phyloP scores from a whole-genome alignment of 2,113 vertebrate genomes.

The Protobothrops flavoviridis region DNA sequence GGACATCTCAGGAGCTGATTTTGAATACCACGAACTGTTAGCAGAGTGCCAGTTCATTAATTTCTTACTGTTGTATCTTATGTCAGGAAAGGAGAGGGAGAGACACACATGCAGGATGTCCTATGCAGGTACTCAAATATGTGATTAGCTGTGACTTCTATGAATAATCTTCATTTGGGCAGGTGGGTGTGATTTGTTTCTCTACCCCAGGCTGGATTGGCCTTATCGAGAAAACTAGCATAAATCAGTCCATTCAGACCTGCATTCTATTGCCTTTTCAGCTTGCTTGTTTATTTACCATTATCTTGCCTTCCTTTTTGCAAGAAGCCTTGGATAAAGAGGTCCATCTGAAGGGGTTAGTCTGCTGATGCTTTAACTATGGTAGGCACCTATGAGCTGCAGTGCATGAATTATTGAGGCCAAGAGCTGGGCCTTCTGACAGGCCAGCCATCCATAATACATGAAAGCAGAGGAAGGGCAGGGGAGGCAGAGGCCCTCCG shows the following conservation, averaged over 20 bases:
- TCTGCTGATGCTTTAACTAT: not conserved
- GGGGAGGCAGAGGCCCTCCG: not conserved
- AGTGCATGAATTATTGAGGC: constrained; percentile 38
- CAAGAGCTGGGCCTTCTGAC: constrained; percentile 7
- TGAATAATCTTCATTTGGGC: not conserved
- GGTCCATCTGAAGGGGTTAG: not conserved
- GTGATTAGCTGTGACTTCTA: not conserved
- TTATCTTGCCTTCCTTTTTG: not conserved
- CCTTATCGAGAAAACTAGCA: not conserved
- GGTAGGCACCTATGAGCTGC: not conserved
- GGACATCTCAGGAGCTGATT: not conserved
- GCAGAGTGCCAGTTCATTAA: not conserved
- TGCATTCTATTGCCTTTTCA: not conserved
- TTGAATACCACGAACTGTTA: not conserved
- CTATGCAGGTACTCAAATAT: not conserved
- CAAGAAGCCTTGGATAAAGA: not conserved
- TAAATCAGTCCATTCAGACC: not conserved
- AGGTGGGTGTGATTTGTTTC: not conserved
- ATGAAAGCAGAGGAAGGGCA: not conserved
- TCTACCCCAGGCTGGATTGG: not conserved
- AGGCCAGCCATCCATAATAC: constrained; percentile 23
- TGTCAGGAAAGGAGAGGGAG: not conserved
- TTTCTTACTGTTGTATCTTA: not conserved
- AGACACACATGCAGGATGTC: no score
- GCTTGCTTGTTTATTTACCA: not conserved